phyloP scores from a whole-genome alignment of 2,797 vertebrate genomes.

The Peromyscus attwateri region DNA sequence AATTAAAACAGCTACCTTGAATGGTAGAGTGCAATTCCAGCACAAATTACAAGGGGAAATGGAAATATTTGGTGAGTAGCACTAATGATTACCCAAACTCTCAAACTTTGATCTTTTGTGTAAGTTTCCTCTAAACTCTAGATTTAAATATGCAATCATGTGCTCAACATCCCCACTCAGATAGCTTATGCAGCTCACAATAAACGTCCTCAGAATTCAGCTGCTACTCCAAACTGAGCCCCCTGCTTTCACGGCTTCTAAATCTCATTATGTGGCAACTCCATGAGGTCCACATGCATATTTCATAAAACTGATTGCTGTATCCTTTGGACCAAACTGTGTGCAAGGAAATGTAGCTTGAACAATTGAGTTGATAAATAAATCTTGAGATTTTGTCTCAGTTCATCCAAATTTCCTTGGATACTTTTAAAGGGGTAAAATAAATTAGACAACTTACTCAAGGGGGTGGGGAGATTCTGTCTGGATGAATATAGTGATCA shows the following conservation, averaged over 20 bases:
- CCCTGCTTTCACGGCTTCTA: not conserved
- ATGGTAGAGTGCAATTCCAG: not conserved
- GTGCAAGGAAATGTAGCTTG: not conserved
- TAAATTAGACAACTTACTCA: not conserved
- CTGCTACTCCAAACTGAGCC: not conserved
- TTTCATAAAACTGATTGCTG: not conserved
- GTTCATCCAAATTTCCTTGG: not conserved
- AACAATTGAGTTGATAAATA: conserved; percentile 42
- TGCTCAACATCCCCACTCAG: not conserved
- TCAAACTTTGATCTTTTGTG: not conserved
- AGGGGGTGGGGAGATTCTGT: not conserved
- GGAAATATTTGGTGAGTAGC: not conserved
- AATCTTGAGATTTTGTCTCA: not conserved
- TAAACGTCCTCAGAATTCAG: not conserved
- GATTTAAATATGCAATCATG: not conserved
- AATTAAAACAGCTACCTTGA: not conserved
- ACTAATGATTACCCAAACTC: not conserved
- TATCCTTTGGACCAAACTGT: not conserved
- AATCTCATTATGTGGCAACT: not conserved
- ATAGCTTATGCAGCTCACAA: not conserved
- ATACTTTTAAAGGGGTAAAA: not conserved
- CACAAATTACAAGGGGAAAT: conserved; percentile 32
- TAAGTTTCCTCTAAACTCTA: not conserved
- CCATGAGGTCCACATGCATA: not conserved
- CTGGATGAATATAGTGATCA: not conserved